These are phyloP conservation scores for Holothuria leucospilota DNA, from an alignment of 53 echinoderm and acorn worm species.

Conservation along the genomic window DNA sequence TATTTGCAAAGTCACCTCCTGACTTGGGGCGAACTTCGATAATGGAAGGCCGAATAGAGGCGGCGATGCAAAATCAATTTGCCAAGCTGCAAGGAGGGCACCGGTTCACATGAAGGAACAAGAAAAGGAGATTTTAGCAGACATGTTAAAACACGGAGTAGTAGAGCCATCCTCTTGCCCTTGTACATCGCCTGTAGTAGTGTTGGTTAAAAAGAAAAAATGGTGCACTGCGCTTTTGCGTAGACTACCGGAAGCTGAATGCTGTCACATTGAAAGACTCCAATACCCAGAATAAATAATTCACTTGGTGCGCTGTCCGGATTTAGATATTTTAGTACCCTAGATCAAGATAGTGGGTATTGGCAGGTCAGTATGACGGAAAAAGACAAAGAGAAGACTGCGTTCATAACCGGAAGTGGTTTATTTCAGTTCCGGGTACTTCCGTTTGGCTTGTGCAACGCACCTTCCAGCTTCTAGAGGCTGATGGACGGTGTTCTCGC, in stretches of 20 bases:
- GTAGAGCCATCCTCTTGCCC: conserved; percentile 24
- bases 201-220: conserved; percentile 58
- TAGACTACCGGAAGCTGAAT: too few species aligned
- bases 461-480: conserved; percentile 65
- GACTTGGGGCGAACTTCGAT: too few species aligned
- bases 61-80: conserved; percentile 18
- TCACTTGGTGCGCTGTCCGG: conserved; percentile 31
- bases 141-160: neutral
- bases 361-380: conserved; percentile 49
- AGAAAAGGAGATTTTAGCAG: neutral
- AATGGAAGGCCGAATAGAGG: neutral
- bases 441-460: conserved; percentile 65
- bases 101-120: conserved; percentile 16
- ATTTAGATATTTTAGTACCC: conserved; percentile 39
- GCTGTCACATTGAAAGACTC: conserved; percentile 38
- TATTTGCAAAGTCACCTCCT: too few species aligned
- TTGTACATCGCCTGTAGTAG: conserved; percentile 29
- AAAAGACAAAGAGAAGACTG: conserved; percentile 58
- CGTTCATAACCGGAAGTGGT: conserved; percentile 36
- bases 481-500: conserved; percentile 63
- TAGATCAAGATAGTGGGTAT: conserved; percentile 51
- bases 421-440: conserved; percentile 59
- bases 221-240: conserved; percentile 39
- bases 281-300: conserved; percentile 10
- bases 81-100: conserved; percentile 21